These are phyloP conservation scores for Pachyramphus minor DNA, from an alignment of 2,113 vertebrate species.

Conservation along the genomic window DNA sequence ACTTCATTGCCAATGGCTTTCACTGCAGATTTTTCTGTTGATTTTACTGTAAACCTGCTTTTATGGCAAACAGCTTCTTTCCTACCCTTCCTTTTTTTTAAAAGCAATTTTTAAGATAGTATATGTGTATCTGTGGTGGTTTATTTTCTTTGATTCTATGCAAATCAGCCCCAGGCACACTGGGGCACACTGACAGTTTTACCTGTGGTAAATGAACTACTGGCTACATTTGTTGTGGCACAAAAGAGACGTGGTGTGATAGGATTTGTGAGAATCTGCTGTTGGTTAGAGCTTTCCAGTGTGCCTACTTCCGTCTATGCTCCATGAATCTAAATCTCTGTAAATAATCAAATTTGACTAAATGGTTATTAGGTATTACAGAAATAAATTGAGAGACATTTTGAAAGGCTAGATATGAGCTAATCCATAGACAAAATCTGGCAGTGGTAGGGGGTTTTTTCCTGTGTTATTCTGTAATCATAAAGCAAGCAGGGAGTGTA, in stretches of 20 bases:
- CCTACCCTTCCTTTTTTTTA: neutral
- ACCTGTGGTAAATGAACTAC: neutral
- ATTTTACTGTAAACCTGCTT: neutral
- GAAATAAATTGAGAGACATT: neutral
- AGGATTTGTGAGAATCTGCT: neutral
- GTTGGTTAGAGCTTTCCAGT: neutral
- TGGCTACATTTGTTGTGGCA: neutral
- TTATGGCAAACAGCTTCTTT: neutral
- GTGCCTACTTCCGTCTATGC: neutral
- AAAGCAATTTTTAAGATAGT: neutral
- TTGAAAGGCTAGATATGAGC: neutral
- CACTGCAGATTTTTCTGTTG: neutral
- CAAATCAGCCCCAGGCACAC: neutral
- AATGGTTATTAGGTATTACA: neutral
- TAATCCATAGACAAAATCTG: neutral
- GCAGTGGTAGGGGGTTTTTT: neutral
- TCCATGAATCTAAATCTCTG: neutral
- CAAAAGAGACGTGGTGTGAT: neutral
- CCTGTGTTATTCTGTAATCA: neutral
- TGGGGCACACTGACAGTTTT: neutral
- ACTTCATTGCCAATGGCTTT: neutral
- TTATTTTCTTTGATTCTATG: neutral
- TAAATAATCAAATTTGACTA: neutral
- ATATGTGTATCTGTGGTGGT: neutral
- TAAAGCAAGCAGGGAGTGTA: neutral